Conservation (phyloP, 2,888 invertebrate genomes). For the Hylaea fasciaria region DNA sequence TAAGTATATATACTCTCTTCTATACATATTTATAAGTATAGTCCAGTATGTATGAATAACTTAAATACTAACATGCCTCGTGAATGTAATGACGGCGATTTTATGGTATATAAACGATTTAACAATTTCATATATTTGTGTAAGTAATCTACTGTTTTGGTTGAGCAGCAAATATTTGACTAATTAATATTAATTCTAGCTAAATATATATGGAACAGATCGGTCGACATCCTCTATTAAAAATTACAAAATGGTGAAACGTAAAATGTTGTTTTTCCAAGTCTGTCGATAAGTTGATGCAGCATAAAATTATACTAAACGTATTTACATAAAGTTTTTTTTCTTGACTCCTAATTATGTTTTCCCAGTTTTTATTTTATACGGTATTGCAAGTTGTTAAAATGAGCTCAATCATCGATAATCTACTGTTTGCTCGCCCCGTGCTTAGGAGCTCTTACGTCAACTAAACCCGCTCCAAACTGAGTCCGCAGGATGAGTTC, state of each 20-base stretch:
- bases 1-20: neutral
- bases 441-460: too few species aligned
- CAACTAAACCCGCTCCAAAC: too few species aligned
- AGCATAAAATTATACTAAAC: too few species aligned
- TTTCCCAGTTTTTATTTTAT: too few species aligned
- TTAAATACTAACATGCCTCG: neutral
- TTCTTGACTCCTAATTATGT: too few species aligned
- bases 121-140: neutral
- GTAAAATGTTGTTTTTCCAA: neutral
- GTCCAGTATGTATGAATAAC: slow-evolving; percentile 1
- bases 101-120: too few species aligned
- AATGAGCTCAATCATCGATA: too few species aligned
- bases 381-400: too few species aligned
- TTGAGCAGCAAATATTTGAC: neutral
- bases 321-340: too few species aligned
- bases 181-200: neutral
- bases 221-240: neutral
- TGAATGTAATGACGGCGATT: neutral
- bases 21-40: slow-evolving; percentile 4
- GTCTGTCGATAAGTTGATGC: neutral
- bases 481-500: too few species aligned
- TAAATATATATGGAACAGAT: neutral
- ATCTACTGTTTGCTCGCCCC: too few species aligned
- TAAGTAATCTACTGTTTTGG: neutral
- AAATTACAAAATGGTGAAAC: neutral